A percentile compares a stretch with the other conserved stretches of the same genome.
These are phyloP conservation scores for Julus scanicus DNA, from an alignment of 2,888 invertebrate species.

Conservation along the genomic window DNA sequence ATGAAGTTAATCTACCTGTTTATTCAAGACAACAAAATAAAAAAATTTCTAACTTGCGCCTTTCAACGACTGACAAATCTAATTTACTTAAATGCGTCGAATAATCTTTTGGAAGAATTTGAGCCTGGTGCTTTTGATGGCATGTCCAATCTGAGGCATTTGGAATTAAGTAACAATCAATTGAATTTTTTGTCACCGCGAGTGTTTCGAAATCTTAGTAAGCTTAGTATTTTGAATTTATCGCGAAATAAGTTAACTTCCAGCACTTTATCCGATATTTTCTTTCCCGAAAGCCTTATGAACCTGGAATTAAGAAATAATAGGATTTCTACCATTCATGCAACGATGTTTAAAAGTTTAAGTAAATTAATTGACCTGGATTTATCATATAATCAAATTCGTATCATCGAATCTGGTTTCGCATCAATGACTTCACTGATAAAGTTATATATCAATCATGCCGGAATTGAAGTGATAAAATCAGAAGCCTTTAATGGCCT, in stretches of 20 bases:
- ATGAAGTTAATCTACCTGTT: not conserved
- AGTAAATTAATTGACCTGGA: not conserved
- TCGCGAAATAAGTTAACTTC: not conserved
- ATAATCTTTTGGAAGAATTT: constrained; percentile 62
- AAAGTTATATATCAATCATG: not conserved
- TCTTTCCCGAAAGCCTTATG: constrained; percentile 60
- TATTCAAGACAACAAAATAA: not conserved
- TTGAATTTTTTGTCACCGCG: constrained; percentile 62
- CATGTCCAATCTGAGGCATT: constrained; percentile 63
- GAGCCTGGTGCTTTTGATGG: not conserved
- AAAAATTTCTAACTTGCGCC: not conserved
- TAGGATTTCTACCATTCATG: constrained; percentile 61
- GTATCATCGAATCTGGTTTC: not conserved
- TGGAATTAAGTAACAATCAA: constrained; percentile 59
- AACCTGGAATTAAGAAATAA: constrained; percentile 60
- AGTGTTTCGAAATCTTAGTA: constrained; percentile 58
- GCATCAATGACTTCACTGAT: not conserved
- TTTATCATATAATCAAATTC: not conserved
- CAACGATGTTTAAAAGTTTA: not conserved
- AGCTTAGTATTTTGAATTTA: not conserved
- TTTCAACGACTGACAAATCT: not conserved
- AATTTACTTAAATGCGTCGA: constrained; percentile 56
- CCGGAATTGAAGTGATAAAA: not conserved
- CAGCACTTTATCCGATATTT: not conserved
- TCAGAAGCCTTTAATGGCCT: not conserved